phyloP scores from a whole-genome alignment of 2,888 invertebrate species.

The Lingula anatina region DNA sequence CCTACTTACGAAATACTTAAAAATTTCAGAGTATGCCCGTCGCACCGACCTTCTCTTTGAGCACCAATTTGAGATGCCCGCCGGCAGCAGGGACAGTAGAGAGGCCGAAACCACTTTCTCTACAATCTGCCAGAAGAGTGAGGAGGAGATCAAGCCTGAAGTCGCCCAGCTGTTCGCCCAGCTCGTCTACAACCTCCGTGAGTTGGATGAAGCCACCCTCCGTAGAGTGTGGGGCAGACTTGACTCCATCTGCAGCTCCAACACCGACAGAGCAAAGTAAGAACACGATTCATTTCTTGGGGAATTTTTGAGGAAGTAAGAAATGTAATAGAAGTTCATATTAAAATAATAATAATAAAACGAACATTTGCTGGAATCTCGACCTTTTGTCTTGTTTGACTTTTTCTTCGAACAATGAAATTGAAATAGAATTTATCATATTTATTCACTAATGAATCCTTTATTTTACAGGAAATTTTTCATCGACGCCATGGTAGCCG shows the following conservation, averaged over 20 bases:
- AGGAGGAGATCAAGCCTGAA: slow-evolving; percentile 47
- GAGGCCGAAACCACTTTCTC: slow-evolving; percentile 23
- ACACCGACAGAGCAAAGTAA: slow-evolving; percentile 26
- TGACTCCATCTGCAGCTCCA: slow-evolving; percentile 23
- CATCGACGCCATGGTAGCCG: slow-evolving; percentile 79
- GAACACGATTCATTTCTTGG: slow-evolving; percentile 4
- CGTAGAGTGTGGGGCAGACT: slow-evolving; percentile 23
- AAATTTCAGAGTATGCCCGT: no score
- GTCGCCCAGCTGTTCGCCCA: slow-evolving; percentile 54
- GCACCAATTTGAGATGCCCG: slow-evolving; percentile 53
- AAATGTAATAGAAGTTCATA: background rate
- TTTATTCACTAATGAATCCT: no score
- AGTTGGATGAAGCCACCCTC: slow-evolving; percentile 44
- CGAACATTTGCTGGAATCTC: background rate
- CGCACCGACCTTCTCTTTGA: slow-evolving; percentile 63
- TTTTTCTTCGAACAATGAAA: no score
- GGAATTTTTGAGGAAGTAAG: background rate
- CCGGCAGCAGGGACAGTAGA: slow-evolving; percentile 6
- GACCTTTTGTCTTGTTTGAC: no score
- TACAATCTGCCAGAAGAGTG: slow-evolving; percentile 28
- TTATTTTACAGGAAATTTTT: slow-evolving; percentile 67
- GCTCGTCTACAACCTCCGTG: slow-evolving; percentile 50
- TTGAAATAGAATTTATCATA: no score
- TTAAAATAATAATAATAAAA: background rate
- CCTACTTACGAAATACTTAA: no score